Percentiles rank a stretch among this genome's conserved stretches.
These are phyloP conservation scores for Scopus umbretta DNA, from an alignment of 2,113 vertebrate genomes.

Conservation along the genomic window DNA sequence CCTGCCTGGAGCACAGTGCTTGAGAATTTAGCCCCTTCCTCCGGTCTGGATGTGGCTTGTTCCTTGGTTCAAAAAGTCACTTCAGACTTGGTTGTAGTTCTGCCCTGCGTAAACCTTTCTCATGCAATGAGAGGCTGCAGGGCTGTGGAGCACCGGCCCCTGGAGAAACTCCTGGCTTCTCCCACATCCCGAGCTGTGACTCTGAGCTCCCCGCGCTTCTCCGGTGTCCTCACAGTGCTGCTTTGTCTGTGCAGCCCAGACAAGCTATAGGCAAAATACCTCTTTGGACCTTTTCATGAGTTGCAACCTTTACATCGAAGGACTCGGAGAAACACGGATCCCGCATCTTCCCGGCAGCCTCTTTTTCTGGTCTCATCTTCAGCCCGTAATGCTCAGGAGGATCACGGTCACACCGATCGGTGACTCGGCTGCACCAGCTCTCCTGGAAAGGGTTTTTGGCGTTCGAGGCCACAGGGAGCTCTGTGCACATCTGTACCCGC, in stretches of 20 bases:
- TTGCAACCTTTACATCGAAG: too few relatives aligned
- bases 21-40: not conserved
- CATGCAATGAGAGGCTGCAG: accelerated
- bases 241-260: not conserved
- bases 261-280: not conserved
- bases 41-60: not conserved
- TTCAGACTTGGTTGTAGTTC: not conserved
- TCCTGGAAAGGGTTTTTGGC: too few relatives aligned
- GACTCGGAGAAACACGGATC: not conserved
- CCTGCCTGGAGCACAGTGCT: not conserved
- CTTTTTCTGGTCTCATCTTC: not conserved
- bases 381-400: not conserved
- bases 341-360: not conserved
- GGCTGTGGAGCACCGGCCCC: not conserved
- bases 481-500: not conserved
- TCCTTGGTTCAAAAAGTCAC: not conserved
- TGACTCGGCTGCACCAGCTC: not conserved
- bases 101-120: not conserved
- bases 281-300: not conserved
- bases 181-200: not conserved
- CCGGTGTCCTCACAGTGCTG: not conserved
- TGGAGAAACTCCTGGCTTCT: not conserved
- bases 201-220: not conserved
- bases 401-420: accelerated
- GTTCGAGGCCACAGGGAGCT: not conserved